Percentiles rank a stretch among this genome's conserved stretches.
These are phyloP conservation scores for Passer domesticus DNA, from an alignment of 2,113 vertebrate genomes.

Conservation along the genomic window DNA sequence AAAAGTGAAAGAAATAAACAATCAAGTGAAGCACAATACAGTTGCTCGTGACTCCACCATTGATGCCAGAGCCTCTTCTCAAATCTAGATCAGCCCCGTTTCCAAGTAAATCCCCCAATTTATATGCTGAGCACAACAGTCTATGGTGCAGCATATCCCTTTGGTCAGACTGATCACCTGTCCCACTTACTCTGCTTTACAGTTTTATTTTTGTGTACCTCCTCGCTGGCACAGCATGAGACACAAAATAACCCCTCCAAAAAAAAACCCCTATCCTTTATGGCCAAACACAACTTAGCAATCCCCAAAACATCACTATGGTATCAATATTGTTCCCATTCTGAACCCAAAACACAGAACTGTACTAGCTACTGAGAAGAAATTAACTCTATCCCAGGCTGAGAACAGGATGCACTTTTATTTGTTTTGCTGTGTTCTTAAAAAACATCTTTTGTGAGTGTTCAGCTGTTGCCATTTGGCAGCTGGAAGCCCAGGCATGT, in stretches of 20 bases:
- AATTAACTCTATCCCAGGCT: background rate
- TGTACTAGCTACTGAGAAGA: background rate
- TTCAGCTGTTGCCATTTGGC: background rate
- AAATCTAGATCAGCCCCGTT: fast-evolving
- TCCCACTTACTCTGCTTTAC: background rate
- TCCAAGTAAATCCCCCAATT: background rate
- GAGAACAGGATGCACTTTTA: background rate
- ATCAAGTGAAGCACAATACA: background rate
- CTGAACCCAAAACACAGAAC: background rate
- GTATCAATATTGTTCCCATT: background rate
- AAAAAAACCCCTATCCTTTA: background rate
- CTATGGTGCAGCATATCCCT: background rate
- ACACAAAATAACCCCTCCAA: background rate
- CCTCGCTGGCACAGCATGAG: background rate
- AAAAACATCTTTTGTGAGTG: background rate
- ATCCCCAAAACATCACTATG: background rate
- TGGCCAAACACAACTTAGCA: background rate
- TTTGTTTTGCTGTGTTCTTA: background rate
- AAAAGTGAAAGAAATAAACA: background rate
- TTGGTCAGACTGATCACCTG: background rate
- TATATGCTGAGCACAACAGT: too few relatives aligned
- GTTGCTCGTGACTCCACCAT: too few relatives aligned
- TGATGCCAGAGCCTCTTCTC: background rate
- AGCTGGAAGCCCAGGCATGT: background rate
- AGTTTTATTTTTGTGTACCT: background rate